These are phyloP conservation scores for Nothura maculosa DNA, from an alignment of 2,797 vertebrate species.

Conservation along the genomic window DNA sequence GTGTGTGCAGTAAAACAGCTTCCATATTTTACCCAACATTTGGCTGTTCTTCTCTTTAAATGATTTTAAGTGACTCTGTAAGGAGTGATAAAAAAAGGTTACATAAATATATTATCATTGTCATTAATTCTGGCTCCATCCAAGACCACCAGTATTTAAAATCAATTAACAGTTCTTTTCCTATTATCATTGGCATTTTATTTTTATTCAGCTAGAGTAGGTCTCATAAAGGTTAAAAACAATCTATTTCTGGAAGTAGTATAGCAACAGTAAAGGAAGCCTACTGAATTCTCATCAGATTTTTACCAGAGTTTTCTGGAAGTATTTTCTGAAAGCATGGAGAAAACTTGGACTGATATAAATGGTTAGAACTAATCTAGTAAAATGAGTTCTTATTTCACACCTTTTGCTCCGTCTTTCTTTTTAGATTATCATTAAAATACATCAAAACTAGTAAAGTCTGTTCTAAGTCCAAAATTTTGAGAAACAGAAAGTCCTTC, in stretches of 20 bases:
- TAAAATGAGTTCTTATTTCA: neutral
- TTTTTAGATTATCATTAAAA: neutral
- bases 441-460: neutral
- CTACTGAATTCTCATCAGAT: neutral
- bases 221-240: conserved; percentile 39
- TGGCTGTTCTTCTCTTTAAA: conserved; percentile 39
- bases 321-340: neutral
- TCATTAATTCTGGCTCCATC: conserved; percentile 37
- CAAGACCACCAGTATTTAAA: conserved; percentile 60
- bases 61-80: neutral
- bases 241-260: conserved; percentile 59
- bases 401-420: neutral
- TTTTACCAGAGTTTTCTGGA: conserved; percentile 40
- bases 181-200: conserved; percentile 59
- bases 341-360: neutral
- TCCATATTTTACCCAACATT: neutral
- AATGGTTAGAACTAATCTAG: neutral
- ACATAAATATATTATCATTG: conserved; percentile 28
- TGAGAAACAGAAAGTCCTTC: neutral
- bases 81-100: conserved; percentile 29
- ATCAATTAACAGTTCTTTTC: conserved; percentile 60
- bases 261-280: neutral
- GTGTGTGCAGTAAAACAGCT: neutral
- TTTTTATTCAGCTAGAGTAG: neutral
- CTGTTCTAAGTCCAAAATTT: neutral